Percentiles rank a stretch among this genome's conserved stretches.
phyloP scores from a whole-genome alignment of 2,888 invertebrate genomes.

The Sphaerophoria taeniata region DNA sequence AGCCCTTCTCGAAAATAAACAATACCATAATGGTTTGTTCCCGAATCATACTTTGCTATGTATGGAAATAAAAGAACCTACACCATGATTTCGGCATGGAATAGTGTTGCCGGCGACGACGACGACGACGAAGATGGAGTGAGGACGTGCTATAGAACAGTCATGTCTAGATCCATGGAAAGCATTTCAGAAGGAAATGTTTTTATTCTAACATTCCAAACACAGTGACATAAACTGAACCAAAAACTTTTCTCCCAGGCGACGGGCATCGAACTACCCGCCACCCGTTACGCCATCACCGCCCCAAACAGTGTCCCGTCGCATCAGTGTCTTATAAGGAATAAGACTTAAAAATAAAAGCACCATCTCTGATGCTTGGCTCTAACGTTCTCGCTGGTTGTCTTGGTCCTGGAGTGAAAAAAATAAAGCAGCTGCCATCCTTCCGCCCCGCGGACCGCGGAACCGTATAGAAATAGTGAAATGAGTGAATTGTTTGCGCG shows the following conservation, averaged over 20 bases:
- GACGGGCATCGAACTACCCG: conserved; percentile 23
- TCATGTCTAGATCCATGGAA: conserved; percentile 21
- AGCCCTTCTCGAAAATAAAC: conserved; percentile 67
- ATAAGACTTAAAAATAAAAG: conserved; percentile 69
- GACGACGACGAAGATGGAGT: neutral
- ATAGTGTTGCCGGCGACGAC: neutral
- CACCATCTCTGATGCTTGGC: conserved; percentile 61
- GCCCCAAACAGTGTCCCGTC: neutral
- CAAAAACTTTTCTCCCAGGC: conserved; percentile 60
- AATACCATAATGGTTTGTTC: conserved; percentile 70
- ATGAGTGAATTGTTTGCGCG: conserved; percentile 73
- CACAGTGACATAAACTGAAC: conserved; percentile 60
- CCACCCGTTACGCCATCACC: neutral
- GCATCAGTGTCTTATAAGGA: conserved; percentile 26
- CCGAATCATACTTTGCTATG: conserved; percentile 45
- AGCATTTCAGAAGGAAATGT: conserved; percentile 49
- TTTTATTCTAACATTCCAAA: conserved; percentile 56
- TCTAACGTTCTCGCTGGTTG: conserved; percentile 63
- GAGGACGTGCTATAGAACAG: neutral
- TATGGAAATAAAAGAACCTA: conserved; percentile 37
- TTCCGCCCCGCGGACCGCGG: conserved; percentile 12
- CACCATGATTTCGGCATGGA: conserved; percentile 17
- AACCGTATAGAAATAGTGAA: conserved; percentile 61
- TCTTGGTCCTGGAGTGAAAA: conserved; percentile 42
- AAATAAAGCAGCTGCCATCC: neutral